Percentiles rank a stretch among this genome's conserved stretches.
Conservation (phyloP, 2,888 invertebrate species). For the Caenorhabditis drosophilae region DNA sequence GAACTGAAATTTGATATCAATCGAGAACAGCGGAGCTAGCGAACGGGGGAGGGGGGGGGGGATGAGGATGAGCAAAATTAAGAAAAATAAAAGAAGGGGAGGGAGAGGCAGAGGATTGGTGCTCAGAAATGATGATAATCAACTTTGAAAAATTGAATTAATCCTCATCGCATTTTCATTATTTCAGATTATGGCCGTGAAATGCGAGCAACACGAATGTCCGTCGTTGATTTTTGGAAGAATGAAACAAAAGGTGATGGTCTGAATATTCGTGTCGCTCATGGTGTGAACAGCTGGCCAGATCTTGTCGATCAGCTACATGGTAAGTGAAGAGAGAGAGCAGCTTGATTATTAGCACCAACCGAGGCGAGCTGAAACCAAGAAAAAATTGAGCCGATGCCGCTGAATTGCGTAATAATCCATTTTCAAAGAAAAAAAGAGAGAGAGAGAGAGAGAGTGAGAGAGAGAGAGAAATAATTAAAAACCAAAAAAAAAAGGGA, state of each 20-base stretch:
- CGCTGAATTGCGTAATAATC: conserved; percentile 1
- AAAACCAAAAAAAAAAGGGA: conserved; percentile 5
- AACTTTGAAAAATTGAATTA: neutral
- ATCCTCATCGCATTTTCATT: neutral
- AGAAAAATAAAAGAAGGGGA: neutral
- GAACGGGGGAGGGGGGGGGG: neutral
- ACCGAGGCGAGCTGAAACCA: neutral
- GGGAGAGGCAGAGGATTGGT: too few relatives aligned
- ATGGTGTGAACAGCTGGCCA: conserved; percentile 58
- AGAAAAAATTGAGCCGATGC: too few relatives aligned
- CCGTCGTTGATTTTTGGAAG: conserved; percentile 60
- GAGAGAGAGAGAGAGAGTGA: conserved; percentile 4
- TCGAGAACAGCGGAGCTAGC: too few relatives aligned
- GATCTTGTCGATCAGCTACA: conserved; percentile 57
- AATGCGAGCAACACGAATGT: conserved; percentile 59
- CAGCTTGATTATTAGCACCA: neutral
- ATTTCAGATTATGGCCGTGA: conserved; percentile 50
- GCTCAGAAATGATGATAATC: too few relatives aligned
- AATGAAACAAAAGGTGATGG: conserved; percentile 59
- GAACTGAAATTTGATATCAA: too few relatives aligned
- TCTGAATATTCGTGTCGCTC: conserved; percentile 53
- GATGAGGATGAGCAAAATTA: neutral
- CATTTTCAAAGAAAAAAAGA: too few relatives aligned
- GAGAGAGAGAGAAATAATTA: conserved; percentile 6
- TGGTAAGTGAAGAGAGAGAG: conserved; percentile 29